Evolutionary conservation across 2,797 vertebrate genomes (phyloP), one percentile per base, ranked within the genome.

Genomic region (Coregonus ussuriensis): DNA sequence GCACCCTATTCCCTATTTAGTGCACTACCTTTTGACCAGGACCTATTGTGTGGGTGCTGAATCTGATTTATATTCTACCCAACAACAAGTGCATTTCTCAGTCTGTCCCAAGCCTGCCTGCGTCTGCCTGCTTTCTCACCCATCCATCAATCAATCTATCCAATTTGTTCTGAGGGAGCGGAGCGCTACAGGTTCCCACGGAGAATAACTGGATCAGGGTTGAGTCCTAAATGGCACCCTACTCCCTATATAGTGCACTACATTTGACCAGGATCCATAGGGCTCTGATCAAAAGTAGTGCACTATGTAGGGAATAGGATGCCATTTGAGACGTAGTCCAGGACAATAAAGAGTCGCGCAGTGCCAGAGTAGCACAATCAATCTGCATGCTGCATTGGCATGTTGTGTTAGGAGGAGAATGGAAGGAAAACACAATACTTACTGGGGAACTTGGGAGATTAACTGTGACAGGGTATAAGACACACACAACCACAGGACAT

Each of bases 21-120:
- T 47, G 41, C 41, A 47, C 41, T 13, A 13, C 41, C 41, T 47
- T 47, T 13, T 47, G 41, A 47, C 11, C 41, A 47, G 9, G 41
- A 13, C 9, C 41, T 47, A 47, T 47, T 76, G 21, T 77, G 77
- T 79, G 4, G 76, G 2, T 0, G 29, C 80, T 7, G n/a, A 9
- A n/a, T 7, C 56, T 82, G 86, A 88, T 87, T 88, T 83, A 88
- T 88, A 88, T 90, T 90, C 88, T 81, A 79, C 76, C 76, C 18
- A 62, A 62, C 6, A 62, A 62, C 72, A 25, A 81, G 83, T 74
- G 80, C 74, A 80, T 83, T 85, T 82, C 81, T 65, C 82, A 47
- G 74, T 78, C 81, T 71, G 74, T 70, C 79, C 83, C 73, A 73
- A 78, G 82, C n/a, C 86, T 86, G 86, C 86, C 82, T 56, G 76